Base-by-base conservation (phyloP, 1,140 invertebrate genomes). In the Dysdera silvatica region DNA sequence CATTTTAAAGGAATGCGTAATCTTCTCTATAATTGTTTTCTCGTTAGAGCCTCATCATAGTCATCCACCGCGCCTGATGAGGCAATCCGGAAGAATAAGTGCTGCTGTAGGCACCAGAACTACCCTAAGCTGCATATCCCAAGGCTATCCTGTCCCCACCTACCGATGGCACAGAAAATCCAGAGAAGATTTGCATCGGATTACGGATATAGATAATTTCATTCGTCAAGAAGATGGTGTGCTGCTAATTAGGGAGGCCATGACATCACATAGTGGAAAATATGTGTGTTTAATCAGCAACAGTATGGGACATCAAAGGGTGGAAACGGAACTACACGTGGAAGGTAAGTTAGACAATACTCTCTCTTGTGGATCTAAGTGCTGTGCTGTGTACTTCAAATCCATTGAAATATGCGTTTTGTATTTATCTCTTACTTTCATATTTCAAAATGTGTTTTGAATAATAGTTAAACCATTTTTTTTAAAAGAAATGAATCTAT, bases 71-170 rank as follows among this genome's bases (percentile, higher is more conserved):
- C 40, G 61, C n/a, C 56, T 64, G 26, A 56, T 64, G 32, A n/a
- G 43, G 14, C 43, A 54, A 3, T 51, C 53, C 0, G 57, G 43
- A 28, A 18, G 47, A 23, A 47, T 64, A n/a, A 47, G 45, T 18
- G 53, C 41, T 7, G 53, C 61, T 24, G 54, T 43, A 24, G 60
- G 60, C n/a, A 43, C 51, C 26, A 56, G 57, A 24, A 54, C 61
- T 1, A 64, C 54, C 14, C 75, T 93, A 56, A 80, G 88, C 18
- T 93, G 89, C 77, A 86, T 85, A 69, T 87, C 87, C 54, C 87
- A 87, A 78, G 85, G 82, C 67, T 85, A 81, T 76, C 84, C 87
- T 59, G 58, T 79, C 83, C 72, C 81, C 80, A 71, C 86, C 81
- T 77, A 83, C 82, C 67, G 84, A 84, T 87, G 66, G 66, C 61